Percentiles rank a stretch among this genome's conserved stretches.
These are phyloP conservation scores for Brachycybe producta DNA, from an alignment of 2,888 invertebrate genomes.

Conservation along the genomic window DNA sequence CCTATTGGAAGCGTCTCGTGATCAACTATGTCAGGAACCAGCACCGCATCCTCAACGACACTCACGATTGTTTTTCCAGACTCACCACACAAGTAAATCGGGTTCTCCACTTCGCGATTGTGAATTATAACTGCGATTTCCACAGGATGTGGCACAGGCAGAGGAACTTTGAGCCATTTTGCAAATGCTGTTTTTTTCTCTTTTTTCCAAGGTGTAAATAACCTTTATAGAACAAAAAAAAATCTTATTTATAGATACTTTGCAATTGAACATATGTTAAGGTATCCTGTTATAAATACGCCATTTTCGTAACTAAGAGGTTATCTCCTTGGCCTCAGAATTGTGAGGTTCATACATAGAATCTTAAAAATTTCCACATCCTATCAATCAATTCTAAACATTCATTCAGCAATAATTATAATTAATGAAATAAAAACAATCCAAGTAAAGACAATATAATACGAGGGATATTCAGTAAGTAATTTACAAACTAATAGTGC, in stretches of 20 bases:
- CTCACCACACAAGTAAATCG: conserved; percentile 64
- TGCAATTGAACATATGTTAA: background rate
- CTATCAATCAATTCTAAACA: too few species aligned
- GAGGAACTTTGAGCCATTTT: conserved; percentile 62
- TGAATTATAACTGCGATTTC: conserved; percentile 77
- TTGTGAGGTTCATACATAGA: too few species aligned
- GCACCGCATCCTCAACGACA: conserved; percentile 17
- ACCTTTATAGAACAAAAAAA: background rate
- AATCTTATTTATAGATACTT: background rate
- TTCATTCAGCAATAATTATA: too few species aligned
- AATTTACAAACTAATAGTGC: too few species aligned
- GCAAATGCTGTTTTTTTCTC: conserved; percentile 42
- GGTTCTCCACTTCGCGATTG: conserved; percentile 64
- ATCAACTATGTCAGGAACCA: conserved; percentile 15
- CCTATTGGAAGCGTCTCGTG: conserved; percentile 21
- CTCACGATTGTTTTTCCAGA: conserved; percentile 28
- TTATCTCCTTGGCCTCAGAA: too few species aligned
- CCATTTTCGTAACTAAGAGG: too few species aligned
- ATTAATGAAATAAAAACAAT: too few species aligned
- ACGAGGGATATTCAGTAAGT: too few species aligned
- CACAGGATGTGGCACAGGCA: conserved; percentile 80
- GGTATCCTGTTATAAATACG: too few species aligned
- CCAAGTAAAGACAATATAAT: too few species aligned
- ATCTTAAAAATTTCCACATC: too few species aligned
- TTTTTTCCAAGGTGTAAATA: conserved; percentile 21